Percentiles rank a stretch among this genome's conserved stretches.
These are phyloP conservation scores for Pelmatolapia mariae DNA, from an alignment of 2,113 vertebrate species.

Conservation along the genomic window DNA sequence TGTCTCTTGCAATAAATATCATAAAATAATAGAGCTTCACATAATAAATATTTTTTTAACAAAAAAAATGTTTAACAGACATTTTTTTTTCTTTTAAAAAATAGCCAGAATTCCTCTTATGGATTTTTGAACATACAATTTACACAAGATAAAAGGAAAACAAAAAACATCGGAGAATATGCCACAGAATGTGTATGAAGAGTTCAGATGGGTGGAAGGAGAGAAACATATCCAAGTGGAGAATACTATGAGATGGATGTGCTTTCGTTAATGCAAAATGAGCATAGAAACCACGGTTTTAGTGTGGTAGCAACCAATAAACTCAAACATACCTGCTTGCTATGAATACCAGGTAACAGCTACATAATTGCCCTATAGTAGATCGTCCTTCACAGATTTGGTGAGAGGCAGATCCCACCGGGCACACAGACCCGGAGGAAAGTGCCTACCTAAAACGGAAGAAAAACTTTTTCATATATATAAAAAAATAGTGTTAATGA, in stretches of 20 bases:
- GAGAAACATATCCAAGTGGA: constrained; percentile 64
- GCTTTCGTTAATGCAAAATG: constrained; percentile 61
- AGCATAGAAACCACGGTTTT: constrained; percentile 59
- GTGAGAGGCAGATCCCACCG: constrained; percentile 44
- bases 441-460: constrained; percentile 54
- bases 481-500: constrained; percentile 67
- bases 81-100: constrained; percentile 86
- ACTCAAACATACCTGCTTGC: constrained; percentile 67
- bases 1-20: constrained; percentile 99
- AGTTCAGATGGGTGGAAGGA: constrained; percentile 41
- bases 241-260: constrained; percentile 63
- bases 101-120: constrained; percentile 96
- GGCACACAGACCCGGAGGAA: constrained; percentile 36
- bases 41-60: constrained; percentile 99
- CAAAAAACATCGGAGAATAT: constrained; percentile 53
- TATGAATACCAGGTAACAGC: constrained; percentile 73
- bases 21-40: constrained; percentile 99
- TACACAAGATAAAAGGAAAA: constrained; percentile 69
- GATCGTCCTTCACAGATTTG: constrained; percentile 79
- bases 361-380: constrained; percentile 70
- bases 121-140: constrained; percentile 91
- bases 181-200: constrained; percentile 75
- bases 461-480: constrained; percentile 39
- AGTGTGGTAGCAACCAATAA: constrained; percentile 58
- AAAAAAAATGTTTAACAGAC: constrained; percentile 90